These are phyloP conservation scores for Heteromurus nitidus DNA, from an alignment of 2,888 invertebrate genomes.

Conservation along the genomic window DNA sequence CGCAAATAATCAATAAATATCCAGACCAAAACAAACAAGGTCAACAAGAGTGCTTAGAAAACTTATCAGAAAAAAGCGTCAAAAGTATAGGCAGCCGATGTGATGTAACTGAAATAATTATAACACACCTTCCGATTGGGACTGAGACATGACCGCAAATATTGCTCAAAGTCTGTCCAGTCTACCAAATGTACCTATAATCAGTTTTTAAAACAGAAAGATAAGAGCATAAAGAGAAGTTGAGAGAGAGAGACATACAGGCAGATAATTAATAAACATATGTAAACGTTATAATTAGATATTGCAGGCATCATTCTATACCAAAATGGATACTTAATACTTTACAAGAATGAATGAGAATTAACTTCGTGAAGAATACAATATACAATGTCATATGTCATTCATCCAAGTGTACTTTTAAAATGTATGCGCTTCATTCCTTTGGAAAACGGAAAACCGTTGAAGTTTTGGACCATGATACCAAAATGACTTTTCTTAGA, in stretches of 20 bases:
- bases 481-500: no score
- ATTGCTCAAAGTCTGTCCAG: slow-evolving; percentile 46
- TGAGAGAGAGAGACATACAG: neutral
- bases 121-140: slow-evolving; percentile 48
- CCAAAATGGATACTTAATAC: no score
- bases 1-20: neutral
- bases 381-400: no score
- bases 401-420: no score
- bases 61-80: neutral
- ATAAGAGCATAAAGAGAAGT: neutral
- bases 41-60: neutral
- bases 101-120: no score
- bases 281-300: neutral
- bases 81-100: neutral
- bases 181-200: slow-evolving; percentile 56
- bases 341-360: no score
- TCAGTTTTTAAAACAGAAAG: slow-evolving; percentile 9
- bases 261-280: neutral
- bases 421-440: no score
- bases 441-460: no score
- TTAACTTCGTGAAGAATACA: no score
- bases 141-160: slow-evolving; percentile 31
- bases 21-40: slow-evolving; percentile 22
- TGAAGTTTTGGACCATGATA: no score
- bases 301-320: neutral